Evolutionary conservation across 2,888 invertebrate species (phyloP), one percentile per base, ranked within the genome.

Genomic region (Torymus texanus): DNA sequence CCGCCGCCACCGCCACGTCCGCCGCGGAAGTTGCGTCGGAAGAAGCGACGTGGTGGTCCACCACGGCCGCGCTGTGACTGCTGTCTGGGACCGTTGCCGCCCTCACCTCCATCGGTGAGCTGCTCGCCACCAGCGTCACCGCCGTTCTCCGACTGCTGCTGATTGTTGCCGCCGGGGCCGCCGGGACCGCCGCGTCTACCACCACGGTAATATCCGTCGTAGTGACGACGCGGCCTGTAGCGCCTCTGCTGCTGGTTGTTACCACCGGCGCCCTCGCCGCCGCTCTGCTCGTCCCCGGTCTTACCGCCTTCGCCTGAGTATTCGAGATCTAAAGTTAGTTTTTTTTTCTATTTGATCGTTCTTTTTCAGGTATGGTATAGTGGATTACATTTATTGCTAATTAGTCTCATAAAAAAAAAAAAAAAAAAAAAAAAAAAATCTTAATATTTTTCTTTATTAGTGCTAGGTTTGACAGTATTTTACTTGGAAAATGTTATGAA

Each of bases 11-110:
- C 93, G 83, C 92, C 93, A 83, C 94, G 92, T 84, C 94, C 94
- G 67, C 94, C 94, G 83, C 94, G 94, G 92, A 93, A 94, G 89
- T 95, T 95, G 84, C 94, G 94, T 86, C 94, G 94, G 94, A 94
- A 95, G 91, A 94, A 95, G 86, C 94, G 93, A 87, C 92, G 91
- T 82, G 92, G 91, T 81, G 92, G 90, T 82, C 90, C 89, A 71
- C 92, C 91, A 81, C 92, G 87, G 67, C 88, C 92, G 61, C 90
- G 91, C 14, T 88, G 86, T 68, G 88, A 78, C 90, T 91, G 58
- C 91, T 41, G 41, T 8, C 41, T 91, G 53, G 88, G 86, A 0
- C 82, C 83, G 50, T 82, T 84, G 18, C 84, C 85, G 3, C 84
- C 86, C 24, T 85, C 87, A 56, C 77, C 84, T 56, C 83, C 83